Base-by-base conservation (phyloP, 2,113 vertebrate genomes). In the Pollachius pollachius region DNA sequence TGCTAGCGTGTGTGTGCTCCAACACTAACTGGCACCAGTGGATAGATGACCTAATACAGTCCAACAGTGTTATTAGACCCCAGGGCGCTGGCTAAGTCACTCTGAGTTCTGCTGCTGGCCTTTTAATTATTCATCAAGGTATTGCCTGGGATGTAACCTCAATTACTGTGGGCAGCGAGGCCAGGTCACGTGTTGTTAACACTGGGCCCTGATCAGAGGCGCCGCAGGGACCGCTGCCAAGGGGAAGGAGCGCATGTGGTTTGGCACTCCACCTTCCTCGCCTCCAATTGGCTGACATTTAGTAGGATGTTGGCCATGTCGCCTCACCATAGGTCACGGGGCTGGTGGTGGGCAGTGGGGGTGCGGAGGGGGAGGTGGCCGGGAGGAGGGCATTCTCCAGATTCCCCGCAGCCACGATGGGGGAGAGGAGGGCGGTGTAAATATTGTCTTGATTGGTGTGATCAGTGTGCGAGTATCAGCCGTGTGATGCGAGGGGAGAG, bases 41-140 rank as follows among this genome's bases (percentile, higher is more conserved):
- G 88, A 90, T 89, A 87, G 86, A 90, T 91, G 89, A 90, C 89
- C 87, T 87, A 87, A 90, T 90, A 90, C 83, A 89, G 85, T 88
- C 86, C 83, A 80, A 88, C 83, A 76, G 74, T 78, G 84, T 92
- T 91, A 92, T 92, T 89, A 90, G 87, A 89, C 89, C 85, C 87
- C 78, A 85, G 88, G 89, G 89, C 71, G 71, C 82, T 86, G 85
- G 89, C 87, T 85, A 91, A 88, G 74, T 83, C 72, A 81, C 74
- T 85, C 80, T 67, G 65, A 75, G 27, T 84, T 82, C 76, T 88
- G 85, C 72, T 84, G 82, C 79, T 78, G 84, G 77, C 85, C 90
- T 91, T 88, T 92, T 92, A 90, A 77, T 88, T 85, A 88, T 85
- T 87, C 90, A 88, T 85, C 83, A 76, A 89, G 80, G 83, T 80